Percentiles rank a stretch among this genome's conserved stretches.
Conservation (phyloP, 2,113 vertebrate genomes). For the Psittacula cyanocephala region DNA sequence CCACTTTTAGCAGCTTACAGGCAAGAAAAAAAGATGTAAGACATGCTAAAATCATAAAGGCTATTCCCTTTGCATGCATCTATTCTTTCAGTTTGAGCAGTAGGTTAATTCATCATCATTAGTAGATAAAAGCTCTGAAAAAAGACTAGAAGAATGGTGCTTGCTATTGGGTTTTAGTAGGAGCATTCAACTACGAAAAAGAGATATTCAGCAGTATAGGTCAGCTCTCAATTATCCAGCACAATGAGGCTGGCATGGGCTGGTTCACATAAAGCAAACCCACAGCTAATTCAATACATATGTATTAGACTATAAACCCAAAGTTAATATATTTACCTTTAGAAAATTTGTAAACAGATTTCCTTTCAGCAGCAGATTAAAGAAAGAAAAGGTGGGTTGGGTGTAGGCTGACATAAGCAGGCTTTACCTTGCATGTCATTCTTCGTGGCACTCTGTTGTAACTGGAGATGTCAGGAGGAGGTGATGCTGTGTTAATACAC, state of each 20-base stretch:
- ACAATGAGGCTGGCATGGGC: conserved; percentile 15
- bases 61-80: background rate
- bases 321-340: background rate
- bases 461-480: background rate
- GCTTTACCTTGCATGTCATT: background rate
- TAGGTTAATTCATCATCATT: conserved; percentile 20
- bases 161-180: background rate
- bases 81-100: conserved; percentile 19
- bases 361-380: background rate
- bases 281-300: background rate
- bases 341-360: background rate
- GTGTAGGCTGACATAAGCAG: background rate
- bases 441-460: background rate
- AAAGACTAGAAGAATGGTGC: background rate
- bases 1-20: conserved; percentile 8
- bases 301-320: background rate
- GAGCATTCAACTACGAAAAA: background rate
- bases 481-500: background rate
- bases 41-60: conserved; percentile 21
- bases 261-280: background rate
- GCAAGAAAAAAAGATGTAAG: background rate
- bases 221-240: background rate
- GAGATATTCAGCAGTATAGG: background rate
- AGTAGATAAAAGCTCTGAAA: conserved; percentile 17
- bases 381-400: background rate